Evolutionary conservation across 2,797 vertebrate species (phyloP).

Genomic region (Podarcis siculus): DNA sequence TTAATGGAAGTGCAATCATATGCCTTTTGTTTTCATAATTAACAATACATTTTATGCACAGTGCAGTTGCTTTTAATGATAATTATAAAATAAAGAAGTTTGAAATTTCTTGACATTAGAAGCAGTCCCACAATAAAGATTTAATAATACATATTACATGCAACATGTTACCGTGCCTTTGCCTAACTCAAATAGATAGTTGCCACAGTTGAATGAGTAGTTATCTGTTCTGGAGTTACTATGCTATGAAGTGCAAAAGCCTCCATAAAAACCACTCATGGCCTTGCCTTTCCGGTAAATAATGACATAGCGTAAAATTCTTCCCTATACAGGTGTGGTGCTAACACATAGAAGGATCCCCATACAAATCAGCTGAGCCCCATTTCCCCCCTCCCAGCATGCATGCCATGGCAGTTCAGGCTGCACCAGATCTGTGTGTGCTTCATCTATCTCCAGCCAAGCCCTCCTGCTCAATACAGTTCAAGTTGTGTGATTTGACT

Average conservation of each 20-base stretch:
- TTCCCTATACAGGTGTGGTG: not conserved
- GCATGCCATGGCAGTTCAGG: not conserved
- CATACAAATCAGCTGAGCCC: not conserved
- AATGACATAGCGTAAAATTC: slow-evolving; percentile 74
- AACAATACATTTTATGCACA: slow-evolving; percentile 80
- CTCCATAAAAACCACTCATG: slow-evolving; percentile 85
- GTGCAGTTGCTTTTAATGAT: slow-evolving; percentile 82
- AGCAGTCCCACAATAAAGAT: slow-evolving; percentile 73
- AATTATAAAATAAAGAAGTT: slow-evolving; percentile 78
- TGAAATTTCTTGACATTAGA: slow-evolving; percentile 75
- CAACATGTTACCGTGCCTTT: slow-evolving; percentile 91
- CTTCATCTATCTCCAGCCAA: not conserved
- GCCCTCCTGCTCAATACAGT: not conserved
- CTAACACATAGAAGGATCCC: not conserved
- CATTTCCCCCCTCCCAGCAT: not conserved
- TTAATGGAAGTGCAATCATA: slow-evolving; percentile 85
- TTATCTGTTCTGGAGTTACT: slow-evolving; percentile 81
- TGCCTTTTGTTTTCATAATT: slow-evolving; percentile 81
- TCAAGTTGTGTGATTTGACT: not conserved
- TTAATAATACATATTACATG: slow-evolving; percentile 74
- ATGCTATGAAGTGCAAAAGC: slow-evolving; percentile 81
- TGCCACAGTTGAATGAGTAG: slow-evolving; percentile 81
- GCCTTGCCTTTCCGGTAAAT: slow-evolving; percentile 83
- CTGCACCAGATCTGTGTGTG: not conserved
- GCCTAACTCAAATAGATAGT: slow-evolving; percentile 84